These are phyloP conservation scores for Scaptodrosophila lebanonensis DNA, from an alignment of 1,140 invertebrate species.

Conservation along the genomic window DNA sequence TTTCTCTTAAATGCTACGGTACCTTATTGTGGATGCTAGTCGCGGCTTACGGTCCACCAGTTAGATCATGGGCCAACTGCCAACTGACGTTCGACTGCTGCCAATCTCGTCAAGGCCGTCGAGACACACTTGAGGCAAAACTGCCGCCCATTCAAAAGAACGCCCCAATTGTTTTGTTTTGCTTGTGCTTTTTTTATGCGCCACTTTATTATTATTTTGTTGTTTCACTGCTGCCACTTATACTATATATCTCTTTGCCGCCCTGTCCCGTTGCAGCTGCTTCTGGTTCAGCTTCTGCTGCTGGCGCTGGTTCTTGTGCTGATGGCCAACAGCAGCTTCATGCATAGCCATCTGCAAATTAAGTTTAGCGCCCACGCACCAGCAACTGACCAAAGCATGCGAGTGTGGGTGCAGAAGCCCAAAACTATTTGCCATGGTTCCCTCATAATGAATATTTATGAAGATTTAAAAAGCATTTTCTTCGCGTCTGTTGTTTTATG, in stretches of 20 bases:
- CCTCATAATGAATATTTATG: slow-evolving; percentile 74
- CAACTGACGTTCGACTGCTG: neutral
- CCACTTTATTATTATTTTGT: slow-evolving; percentile 63
- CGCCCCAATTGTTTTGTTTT: slow-evolving; percentile 39
- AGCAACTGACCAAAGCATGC: neutral
- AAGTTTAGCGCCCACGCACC: slow-evolving; percentile 44
- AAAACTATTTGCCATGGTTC: slow-evolving; percentile 64
- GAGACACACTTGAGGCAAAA: too few species aligned
- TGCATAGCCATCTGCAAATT: slow-evolving; percentile 62
- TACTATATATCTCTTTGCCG: too few species aligned
- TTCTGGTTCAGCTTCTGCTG: too few species aligned
- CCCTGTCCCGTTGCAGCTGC: too few species aligned
- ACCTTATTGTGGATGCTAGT: too few species aligned
- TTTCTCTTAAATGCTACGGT: slow-evolving; percentile 34
- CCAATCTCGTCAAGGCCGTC: slow-evolving; percentile 50
- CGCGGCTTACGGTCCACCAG: too few species aligned
- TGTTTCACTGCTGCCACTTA: too few species aligned
- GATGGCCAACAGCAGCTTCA: slow-evolving; percentile 32
- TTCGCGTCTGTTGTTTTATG: slow-evolving; percentile 76
- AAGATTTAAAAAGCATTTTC: slow-evolving; percentile 76
- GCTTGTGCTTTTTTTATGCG: slow-evolving; percentile 37
- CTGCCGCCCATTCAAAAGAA: slow-evolving; percentile 25
- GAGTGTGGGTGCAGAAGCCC: slow-evolving; percentile 46
- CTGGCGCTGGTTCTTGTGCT: slow-evolving; percentile 36
- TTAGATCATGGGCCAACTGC: slow-evolving; percentile 11